These are phyloP conservation scores for Hippocampus mohnikei DNA, from an alignment of 2,113 vertebrate species.

Conservation along the genomic window DNA sequence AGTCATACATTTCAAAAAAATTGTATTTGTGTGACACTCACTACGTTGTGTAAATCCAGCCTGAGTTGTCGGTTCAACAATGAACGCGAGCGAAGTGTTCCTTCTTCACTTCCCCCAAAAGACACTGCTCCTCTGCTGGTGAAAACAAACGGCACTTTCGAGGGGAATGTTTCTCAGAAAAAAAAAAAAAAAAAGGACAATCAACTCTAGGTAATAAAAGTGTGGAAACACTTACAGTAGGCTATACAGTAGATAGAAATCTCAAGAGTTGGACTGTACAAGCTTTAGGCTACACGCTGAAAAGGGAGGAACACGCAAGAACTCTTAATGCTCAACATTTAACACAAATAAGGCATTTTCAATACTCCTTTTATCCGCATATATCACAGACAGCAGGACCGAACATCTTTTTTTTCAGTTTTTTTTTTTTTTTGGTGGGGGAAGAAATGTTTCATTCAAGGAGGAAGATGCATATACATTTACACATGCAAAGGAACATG, in stretches of 20 bases:
- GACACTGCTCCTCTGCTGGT: slow-evolving; percentile 63
- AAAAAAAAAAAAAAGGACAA: slow-evolving; percentile 59
- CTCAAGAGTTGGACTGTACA: slow-evolving; percentile 62
- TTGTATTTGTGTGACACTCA: neutral
- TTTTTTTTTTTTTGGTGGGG: neutral
- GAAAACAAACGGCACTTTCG: slow-evolving; percentile 72
- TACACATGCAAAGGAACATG: slow-evolving; percentile 67
- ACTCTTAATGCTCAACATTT: slow-evolving; percentile 66
- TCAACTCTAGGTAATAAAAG: slow-evolving; percentile 54
- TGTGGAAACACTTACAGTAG: slow-evolving; percentile 51
- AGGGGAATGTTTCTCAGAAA: slow-evolving; percentile 68
- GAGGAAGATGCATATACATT: slow-evolving; percentile 67
- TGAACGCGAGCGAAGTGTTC: slow-evolving; percentile 36
- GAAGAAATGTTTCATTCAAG: slow-evolving; percentile 61
- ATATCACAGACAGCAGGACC: slow-evolving; percentile 65
- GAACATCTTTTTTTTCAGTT: slow-evolving; percentile 42
- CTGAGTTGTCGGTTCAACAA: slow-evolving; percentile 11
- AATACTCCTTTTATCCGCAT: slow-evolving; percentile 65
- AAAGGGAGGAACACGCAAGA: slow-evolving; percentile 53
- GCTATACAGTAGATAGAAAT: slow-evolving; percentile 69
- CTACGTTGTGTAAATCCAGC: neutral
- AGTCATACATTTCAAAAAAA: neutral
- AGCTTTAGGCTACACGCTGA: slow-evolving; percentile 68
- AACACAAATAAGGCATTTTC: slow-evolving; percentile 72
- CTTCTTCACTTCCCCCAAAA: slow-evolving; percentile 29